These are phyloP conservation scores for Calycopis cecrops DNA, from an alignment of 1,140 invertebrate species.

Conservation along the genomic window DNA sequence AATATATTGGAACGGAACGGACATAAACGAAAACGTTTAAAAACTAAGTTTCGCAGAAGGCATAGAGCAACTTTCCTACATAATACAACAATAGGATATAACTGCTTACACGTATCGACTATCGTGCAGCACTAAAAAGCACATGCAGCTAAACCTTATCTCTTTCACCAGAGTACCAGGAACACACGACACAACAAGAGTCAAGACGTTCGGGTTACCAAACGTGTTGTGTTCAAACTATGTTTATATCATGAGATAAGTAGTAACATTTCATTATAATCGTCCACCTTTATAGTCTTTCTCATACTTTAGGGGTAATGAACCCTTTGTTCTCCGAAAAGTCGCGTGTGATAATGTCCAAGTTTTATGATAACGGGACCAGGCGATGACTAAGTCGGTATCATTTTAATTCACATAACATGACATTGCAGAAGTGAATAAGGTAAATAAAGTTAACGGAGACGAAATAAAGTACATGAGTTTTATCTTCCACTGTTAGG, in stretches of 20 bases:
- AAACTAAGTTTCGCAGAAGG: no score
- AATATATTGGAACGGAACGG: no score
- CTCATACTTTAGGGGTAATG: conserved; percentile 29
- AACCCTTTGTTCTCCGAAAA: conserved; percentile 33
- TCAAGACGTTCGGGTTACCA: neutral
- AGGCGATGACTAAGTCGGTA: neutral
- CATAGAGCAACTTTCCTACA: no score
- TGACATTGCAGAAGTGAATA: no score
- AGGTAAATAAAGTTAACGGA: no score
- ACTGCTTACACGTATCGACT: no score
- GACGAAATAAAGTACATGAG: no score
- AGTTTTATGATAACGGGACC: conserved; percentile 31
- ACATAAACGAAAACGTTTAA: no score
- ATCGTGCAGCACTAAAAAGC: no score
- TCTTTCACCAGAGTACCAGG: conserved; percentile 1
- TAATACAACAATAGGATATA: no score
- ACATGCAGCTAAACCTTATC: neutral
- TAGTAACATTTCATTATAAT: conserved; percentile 29
- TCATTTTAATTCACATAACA: no score
- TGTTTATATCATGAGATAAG: conserved; percentile 18
- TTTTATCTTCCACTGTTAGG: no score
- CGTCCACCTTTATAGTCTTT: conserved; percentile 23
- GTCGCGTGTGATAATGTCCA: conserved; percentile 31
- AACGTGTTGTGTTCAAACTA: neutral
- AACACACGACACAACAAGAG: conserved; percentile 6